A percentile compares a stretch with the other conserved stretches of the same genome.
Conservation (phyloP, 2,797 vertebrate species). For the Crenuchus spilurus region DNA sequence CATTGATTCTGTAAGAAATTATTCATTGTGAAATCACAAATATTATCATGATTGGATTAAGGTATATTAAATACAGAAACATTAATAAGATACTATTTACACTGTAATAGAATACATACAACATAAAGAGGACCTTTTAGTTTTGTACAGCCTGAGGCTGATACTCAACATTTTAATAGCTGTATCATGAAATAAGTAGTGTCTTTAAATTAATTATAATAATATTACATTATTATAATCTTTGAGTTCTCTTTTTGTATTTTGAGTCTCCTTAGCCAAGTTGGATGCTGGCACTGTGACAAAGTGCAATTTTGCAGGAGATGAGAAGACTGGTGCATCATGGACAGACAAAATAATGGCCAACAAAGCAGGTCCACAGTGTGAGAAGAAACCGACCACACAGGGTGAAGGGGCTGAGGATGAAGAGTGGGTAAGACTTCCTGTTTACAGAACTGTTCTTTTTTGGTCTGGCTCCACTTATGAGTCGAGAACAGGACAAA, state of each 20-base stretch:
- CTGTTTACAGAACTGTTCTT: not conserved
- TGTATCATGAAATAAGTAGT: not conserved
- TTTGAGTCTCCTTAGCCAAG: constrained; percentile 83
- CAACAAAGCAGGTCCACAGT: constrained; percentile 69
- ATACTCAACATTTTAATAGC: too few species aligned
- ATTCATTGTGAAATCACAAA: not conserved
- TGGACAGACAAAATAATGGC: constrained; percentile 91
- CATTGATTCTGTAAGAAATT: not conserved
- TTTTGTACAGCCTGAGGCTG: too few species aligned
- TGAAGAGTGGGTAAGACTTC: constrained; percentile 83
- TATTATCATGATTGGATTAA: too few species aligned
- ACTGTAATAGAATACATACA: too few species aligned
- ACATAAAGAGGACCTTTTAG: too few species aligned
- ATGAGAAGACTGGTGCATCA: constrained; percentile 79
- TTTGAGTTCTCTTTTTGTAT: constrained; percentile 13
- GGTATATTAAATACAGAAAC: too few species aligned
- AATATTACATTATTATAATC: not conserved
- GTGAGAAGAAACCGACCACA: constrained; percentile 37
- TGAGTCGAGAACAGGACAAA: too few species aligned
- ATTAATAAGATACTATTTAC: too few species aligned
- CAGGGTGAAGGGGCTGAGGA: constrained; percentile 83
- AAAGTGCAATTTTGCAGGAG: constrained; percentile 90
- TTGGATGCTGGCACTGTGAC: constrained; percentile 84
- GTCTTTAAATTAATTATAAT: too few species aligned
- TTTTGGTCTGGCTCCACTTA: not conserved